Conservation (phyloP, 1,140 invertebrate genomes). For the Mya arenaria region DNA sequence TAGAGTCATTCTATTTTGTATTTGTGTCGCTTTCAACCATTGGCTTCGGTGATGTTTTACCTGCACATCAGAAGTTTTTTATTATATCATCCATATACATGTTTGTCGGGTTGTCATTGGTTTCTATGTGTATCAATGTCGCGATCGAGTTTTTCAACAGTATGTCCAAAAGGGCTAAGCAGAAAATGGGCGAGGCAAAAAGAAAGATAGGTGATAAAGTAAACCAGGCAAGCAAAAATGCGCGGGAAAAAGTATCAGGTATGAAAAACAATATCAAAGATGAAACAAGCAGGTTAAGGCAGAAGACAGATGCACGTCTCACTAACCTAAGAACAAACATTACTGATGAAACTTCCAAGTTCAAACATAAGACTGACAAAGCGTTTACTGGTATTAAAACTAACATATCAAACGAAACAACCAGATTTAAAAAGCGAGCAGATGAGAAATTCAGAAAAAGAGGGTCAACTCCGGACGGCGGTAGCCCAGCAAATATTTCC, state of each 20-base stretch:
- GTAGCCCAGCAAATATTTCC: no score
- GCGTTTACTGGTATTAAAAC: conserved; percentile 80
- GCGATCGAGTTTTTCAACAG: conserved; percentile 82
- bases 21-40: conserved; percentile 88
- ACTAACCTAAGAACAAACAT: conserved; percentile 18
- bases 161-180: conserved; percentile 35
- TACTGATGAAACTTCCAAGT: conserved; percentile 25
- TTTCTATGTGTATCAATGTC: conserved; percentile 96
- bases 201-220: conserved; percentile 26
- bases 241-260: conserved; percentile 80
- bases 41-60: conserved; percentile 94
- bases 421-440: conserved; percentile 27
- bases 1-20: conserved; percentile 96
- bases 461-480: no score
- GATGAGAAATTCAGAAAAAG: conserved; percentile 32
- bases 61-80: conserved; percentile 91
- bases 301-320: conserved; percentile 21
- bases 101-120: conserved; percentile 95
- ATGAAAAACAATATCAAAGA: no score
- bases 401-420: conserved; percentile 41
- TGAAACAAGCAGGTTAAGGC: conserved; percentile 23
- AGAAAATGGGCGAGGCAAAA: conserved; percentile 27
- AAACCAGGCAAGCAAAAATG: conserved; percentile 20
- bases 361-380: conserved; percentile 23
- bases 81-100: no score